phyloP scores from a whole-genome alignment of 1,140 invertebrate species.

The Holcopasites calliopsidis region DNA sequence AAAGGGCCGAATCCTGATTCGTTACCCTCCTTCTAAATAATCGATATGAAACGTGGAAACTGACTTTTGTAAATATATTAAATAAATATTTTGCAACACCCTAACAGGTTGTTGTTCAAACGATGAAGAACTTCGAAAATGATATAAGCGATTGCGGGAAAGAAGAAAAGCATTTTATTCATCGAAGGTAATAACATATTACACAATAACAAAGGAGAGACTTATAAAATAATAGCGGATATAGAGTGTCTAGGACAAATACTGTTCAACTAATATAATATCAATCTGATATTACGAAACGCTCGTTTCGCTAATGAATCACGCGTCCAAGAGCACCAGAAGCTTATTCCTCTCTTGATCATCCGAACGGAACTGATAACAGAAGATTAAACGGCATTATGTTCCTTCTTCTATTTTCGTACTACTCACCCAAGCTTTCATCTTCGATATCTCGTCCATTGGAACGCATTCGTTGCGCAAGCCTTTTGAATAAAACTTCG shows the following conservation, averaged over 20 bases:
- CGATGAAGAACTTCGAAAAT: too few relatives aligned
- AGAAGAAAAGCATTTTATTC: slow-evolving; percentile 18
- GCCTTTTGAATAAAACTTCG: not conserved
- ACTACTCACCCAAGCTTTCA: slow-evolving; percentile 9
- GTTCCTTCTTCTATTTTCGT: not conserved
- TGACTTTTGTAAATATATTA: slow-evolving; percentile 19
- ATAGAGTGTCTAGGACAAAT: not conserved
- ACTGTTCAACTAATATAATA: not conserved
- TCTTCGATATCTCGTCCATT: not conserved
- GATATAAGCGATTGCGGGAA: too few relatives aligned
- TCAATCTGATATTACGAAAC: slow-evolving; percentile 1
- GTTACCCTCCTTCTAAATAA: not conserved
- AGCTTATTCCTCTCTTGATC: slow-evolving; percentile 3
- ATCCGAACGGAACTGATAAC: slow-evolving; percentile 18
- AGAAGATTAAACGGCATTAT: slow-evolving; percentile 24
- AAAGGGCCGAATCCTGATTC: not conserved
- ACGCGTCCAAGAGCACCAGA: not conserved
- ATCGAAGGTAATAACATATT: not conserved
- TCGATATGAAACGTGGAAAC: not conserved
- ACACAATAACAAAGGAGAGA: not conserved
- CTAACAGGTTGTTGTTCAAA: slow-evolving; percentile 9
- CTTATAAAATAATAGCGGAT: not conserved
- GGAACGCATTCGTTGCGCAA: not conserved
- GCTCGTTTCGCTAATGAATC: not conserved
- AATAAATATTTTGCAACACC: slow-evolving; percentile 29